Percentiles rank a stretch among this genome's conserved stretches.
phyloP scores from a whole-genome alignment of 2,113 vertebrate species.

The Xenopus borealis region DNA sequence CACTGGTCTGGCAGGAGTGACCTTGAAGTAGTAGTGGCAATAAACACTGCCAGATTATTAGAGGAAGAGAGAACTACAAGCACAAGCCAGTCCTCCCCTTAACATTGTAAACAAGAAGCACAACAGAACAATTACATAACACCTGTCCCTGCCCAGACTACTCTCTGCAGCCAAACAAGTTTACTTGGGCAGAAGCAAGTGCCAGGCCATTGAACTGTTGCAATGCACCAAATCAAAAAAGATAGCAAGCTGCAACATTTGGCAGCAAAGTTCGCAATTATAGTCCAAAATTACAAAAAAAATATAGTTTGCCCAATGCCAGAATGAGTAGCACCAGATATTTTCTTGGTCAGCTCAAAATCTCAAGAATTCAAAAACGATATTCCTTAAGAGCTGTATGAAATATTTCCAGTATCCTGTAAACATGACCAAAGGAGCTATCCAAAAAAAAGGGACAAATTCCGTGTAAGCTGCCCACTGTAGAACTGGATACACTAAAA shows the following conservation, averaged over 20 bases:
- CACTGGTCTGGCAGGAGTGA: conserved; percentile 7
- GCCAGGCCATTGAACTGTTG: not conserved
- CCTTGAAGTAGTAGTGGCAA: conserved; percentile 5
- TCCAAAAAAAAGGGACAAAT: not conserved
- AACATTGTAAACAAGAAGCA: conserved; percentile 34
- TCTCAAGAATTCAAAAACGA: not conserved
- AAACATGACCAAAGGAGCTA: not conserved
- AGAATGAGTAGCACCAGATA: not conserved
- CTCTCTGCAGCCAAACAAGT: not conserved
- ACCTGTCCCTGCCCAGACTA: conserved; percentile 16
- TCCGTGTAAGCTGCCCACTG: not conserved
- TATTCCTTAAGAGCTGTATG: not conserved
- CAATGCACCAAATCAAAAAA: not conserved
- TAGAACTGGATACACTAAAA: not conserved
- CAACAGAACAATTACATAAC: conserved; percentile 36
- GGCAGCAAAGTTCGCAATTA: not conserved
- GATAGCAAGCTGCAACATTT: not conserved
- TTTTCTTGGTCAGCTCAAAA: not conserved
- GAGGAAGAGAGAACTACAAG: not conserved
- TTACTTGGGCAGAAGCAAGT: not conserved
- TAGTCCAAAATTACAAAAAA: not conserved
- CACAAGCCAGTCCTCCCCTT: not conserved
- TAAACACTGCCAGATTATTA: conserved; percentile 11
- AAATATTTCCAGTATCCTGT: conserved; percentile 18
- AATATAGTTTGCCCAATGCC: not conserved